These are phyloP conservation scores for Dastarcus helophoroides DNA, from an alignment of 2,888 invertebrate genomes.

Conservation along the genomic window DNA sequence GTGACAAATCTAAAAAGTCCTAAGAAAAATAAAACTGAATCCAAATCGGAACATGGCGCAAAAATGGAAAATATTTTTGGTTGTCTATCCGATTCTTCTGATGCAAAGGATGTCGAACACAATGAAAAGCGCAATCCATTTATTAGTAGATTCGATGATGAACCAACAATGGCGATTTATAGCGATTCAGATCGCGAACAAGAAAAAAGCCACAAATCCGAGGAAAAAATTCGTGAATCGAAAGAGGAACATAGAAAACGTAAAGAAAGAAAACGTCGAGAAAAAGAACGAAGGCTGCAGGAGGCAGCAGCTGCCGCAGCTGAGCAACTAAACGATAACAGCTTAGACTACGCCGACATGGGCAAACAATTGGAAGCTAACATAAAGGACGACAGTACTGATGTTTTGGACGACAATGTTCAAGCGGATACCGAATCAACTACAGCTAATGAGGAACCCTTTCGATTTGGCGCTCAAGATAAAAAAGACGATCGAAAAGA, in stretches of 20 bases:
- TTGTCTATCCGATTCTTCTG: constrained; percentile 63
- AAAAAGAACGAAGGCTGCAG: constrained; percentile 38
- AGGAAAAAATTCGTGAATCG: constrained; percentile 18
- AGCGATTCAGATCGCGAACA: constrained; percentile 40
- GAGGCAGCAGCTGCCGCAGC: constrained; percentile 31
- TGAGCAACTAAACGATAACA: constrained; percentile 51
- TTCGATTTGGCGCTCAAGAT: constrained; percentile 16
- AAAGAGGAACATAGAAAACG: constrained; percentile 48
- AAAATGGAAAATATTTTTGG: constrained; percentile 86
- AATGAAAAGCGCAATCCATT: constrained; percentile 13
- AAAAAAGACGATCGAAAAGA: constrained; percentile 43
- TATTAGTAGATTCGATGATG: constrained; percentile 11
- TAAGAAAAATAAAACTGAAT: constrained; percentile 36
- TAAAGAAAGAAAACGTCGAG: constrained; percentile 41
- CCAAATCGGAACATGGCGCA: constrained; percentile 52
- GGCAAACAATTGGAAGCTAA: constrained; percentile 74
- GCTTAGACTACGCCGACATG: constrained; percentile 69
- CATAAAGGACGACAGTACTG: constrained; percentile 55
- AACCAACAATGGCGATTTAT: constrained; percentile 34
- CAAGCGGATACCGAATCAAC: constrained; percentile 32
- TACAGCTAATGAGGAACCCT: constrained; percentile 34
- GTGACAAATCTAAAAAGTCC: constrained; percentile 50
- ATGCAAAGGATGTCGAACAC: constrained; percentile 26
- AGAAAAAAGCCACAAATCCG: constrained; percentile 26
- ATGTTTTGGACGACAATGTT: constrained; percentile 28